Evolutionary conservation across 1,140 invertebrate genomes (phyloP), one percentile per base, ranked within the genome.

Genomic region (Thrips palmi): DNA sequence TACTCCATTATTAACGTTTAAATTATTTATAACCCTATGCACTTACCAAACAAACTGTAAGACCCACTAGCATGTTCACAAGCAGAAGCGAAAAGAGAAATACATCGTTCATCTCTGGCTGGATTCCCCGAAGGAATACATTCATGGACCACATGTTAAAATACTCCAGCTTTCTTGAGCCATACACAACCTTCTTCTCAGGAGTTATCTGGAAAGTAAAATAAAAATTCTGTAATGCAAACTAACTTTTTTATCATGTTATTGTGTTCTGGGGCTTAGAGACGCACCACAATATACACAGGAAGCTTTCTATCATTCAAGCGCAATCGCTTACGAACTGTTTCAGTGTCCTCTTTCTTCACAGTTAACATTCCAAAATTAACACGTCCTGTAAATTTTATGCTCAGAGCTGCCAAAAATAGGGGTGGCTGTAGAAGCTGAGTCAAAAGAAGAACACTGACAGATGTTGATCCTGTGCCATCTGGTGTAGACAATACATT

Each of bases 51-150:
- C 62, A 49, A 18, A 54, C 46, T 40, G 63, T 57, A 47, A 66
- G 54, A n/a, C 48, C 49, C 14, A 54, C 59, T 15, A 61, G 35
- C 39, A 59, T 45, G 51, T 66, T 67, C 24, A 58, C 53, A 11
- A 64, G 36, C 15, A 59, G 38, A 21, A 67, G 49, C 46, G 53
- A 61, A 17, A 53, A 48, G 2, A 65, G 47, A 48, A 68, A 67
- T 6, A 65, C 45, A 49, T 68, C 65, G 55, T 67, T 68, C 19
- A 61, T 52, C 49, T 64, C 64, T 5, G 65, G 65, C 45, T 60
- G 55, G 7, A 67, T 45, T 24, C 52, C 51, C 43, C 54, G 53
- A 12, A 68, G 47, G 45, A 62, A 61, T 15, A 52, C 44, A 46
- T 62, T 61, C 57, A 67, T 58, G 2, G 55, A 50, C 32, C 46